Evolutionary conservation across 2,113 vertebrate species (phyloP).

Genomic region (Lampris megalopsis): DNA sequence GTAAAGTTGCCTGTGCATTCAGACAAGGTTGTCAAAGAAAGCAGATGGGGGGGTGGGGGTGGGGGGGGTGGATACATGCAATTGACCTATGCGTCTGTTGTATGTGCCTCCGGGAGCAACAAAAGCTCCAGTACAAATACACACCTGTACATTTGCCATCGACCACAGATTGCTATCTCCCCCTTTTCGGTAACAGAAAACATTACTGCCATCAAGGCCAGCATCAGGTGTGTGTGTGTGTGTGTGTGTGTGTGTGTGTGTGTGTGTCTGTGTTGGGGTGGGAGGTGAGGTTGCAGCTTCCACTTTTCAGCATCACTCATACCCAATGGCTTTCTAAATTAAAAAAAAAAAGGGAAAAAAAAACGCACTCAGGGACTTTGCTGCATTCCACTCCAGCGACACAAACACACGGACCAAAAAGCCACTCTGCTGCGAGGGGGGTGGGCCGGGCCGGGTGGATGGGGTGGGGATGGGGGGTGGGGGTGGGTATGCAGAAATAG

Average conservation of each 20-base stretch:
- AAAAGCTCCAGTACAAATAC: constrained; percentile 32
- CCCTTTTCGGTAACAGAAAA: constrained; percentile 64
- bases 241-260: constrained; percentile 19
- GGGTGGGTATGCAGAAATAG: constrained; percentile 38
- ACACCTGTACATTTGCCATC: constrained; percentile 13
- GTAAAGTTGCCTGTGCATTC: constrained; percentile 17
- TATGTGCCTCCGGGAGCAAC: not conserved
- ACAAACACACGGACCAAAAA: constrained; percentile 77
- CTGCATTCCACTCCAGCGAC: constrained; percentile 78
- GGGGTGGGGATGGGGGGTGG: constrained; percentile 3
- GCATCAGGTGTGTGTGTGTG: constrained; percentile 53
- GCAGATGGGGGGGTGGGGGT: not conserved
- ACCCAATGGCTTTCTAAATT: constrained; percentile 75
- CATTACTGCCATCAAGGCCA: constrained; percentile 74
- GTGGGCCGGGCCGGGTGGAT: not conserved
- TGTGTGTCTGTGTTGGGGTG: constrained; percentile 22
- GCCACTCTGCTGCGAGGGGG: constrained; percentile 70
- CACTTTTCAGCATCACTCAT: constrained; percentile 62
- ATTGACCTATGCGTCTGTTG: constrained; percentile 24
- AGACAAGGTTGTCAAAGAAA: constrained; percentile 2
- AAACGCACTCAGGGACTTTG: constrained; percentile 80
- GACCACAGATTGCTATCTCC: constrained; percentile 49
- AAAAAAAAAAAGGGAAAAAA: constrained; percentile 13
- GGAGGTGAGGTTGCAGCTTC: constrained; percentile 32
- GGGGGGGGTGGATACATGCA: not conserved